phyloP scores from a whole-genome alignment of 2,888 invertebrate genomes.

The Quadroppia sp. region DNA sequence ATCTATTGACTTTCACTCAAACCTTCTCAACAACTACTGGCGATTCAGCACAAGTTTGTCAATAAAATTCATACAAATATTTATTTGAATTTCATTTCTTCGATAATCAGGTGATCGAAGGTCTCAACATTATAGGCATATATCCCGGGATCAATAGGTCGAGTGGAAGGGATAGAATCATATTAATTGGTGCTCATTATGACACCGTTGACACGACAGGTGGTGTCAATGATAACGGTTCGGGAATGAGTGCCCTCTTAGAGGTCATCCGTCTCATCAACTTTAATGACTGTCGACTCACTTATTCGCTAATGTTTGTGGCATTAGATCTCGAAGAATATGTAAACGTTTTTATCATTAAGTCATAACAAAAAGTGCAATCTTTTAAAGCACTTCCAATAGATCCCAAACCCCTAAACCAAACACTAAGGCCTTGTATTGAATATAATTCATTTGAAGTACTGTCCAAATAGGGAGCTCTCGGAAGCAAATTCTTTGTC shows the following conservation, averaged over 20 bases:
- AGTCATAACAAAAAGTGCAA: background rate
- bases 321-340: slow-evolving; percentile 53
- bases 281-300: slow-evolving; percentile 46
- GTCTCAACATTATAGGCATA: slow-evolving; percentile 51
- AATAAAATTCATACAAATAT: background rate
- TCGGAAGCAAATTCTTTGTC: slow-evolving; percentile 51
- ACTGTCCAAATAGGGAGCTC: slow-evolving; percentile 47
- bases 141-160: slow-evolving; percentile 51
- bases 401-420: background rate
- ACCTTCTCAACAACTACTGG: background rate
- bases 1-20: slow-evolving; percentile 4
- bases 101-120: slow-evolving; percentile 47
- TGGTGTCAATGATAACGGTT: slow-evolving; percentile 52
- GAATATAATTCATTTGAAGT: no score
- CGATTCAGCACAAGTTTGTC: background rate
- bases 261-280: slow-evolving; percentile 51
- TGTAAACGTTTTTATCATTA: slow-evolving; percentile 45
- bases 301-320: slow-evolving; percentile 52
- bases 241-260: slow-evolving; percentile 51
- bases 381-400: background rate
- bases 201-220: slow-evolving; percentile 51
- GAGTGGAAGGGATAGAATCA: slow-evolving; percentile 50
- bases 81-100: background rate
- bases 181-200: slow-evolving; percentile 53
- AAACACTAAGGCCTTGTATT: no score